Evolutionary conservation across 1,140 invertebrate genomes (phyloP).

Genomic region (Heliconius hewitsoni): DNA sequence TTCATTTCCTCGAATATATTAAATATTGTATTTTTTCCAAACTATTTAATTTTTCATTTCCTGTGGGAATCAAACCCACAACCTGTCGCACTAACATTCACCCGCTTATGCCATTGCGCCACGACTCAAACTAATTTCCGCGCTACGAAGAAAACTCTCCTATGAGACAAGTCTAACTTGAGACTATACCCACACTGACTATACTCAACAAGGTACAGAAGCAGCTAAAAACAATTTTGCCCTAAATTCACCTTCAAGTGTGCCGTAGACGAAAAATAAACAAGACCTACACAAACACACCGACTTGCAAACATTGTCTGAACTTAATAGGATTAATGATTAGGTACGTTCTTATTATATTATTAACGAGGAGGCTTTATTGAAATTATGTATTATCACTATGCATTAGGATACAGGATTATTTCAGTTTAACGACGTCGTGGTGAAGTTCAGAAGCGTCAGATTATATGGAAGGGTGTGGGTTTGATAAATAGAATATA

Average conservation of each 20-base stretch:
- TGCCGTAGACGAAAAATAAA: slow-evolving; percentile 52
- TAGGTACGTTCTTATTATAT: slow-evolving; percentile 8
- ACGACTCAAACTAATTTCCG: too few relatives aligned
- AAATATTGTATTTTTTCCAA: too few relatives aligned
- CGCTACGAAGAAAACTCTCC: neutral
- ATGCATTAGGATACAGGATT: neutral
- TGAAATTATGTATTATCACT: neutral
- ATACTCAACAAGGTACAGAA: neutral
- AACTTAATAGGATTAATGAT: slow-evolving; percentile 62
- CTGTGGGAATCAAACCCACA: too few relatives aligned
- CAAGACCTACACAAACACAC: slow-evolving; percentile 57
- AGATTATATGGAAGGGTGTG: neutral
- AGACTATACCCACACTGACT: slow-evolving; percentile 22
- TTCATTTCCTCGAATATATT: too few relatives aligned
- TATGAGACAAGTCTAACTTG: slow-evolving; percentile 49
- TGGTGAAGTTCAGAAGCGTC: neutral
- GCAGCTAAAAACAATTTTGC: slow-evolving; percentile 40
- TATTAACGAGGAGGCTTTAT: neutral
- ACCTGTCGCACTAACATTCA: too few relatives aligned
- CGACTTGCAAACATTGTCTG: slow-evolving; percentile 54
- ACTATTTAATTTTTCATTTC: too few relatives aligned
- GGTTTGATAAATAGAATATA: neutral
- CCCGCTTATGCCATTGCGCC: too few relatives aligned
- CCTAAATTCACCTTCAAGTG: slow-evolving; percentile 40
- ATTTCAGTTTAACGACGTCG: neutral